Evolutionary conservation across 2,888 invertebrate genomes (phyloP), one percentile per base, ranked within the genome.

Genomic region (Agonopterix heracliana): DNA sequence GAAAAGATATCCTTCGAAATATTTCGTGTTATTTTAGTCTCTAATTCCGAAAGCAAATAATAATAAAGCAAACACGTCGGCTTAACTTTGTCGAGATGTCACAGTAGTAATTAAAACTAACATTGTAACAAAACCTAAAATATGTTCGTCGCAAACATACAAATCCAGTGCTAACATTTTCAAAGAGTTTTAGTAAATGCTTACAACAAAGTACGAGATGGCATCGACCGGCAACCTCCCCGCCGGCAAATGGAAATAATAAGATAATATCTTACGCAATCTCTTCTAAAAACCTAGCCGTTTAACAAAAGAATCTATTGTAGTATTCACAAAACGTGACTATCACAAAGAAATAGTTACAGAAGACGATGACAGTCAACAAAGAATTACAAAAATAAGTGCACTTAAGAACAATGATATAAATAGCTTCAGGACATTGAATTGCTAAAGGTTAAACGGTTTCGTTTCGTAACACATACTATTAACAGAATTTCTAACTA

Each of bases 371-470:
- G 61, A 65, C 60, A 59, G 51, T 55, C 45, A 59, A 59, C 58
- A 61, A 67, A 57, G 63, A 64, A 61, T 64, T 60, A 53, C 55
- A 64, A 57, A 55, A 61, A 64, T 64, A 61, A 64, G 58, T 65
- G 55, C 55, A 55, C 60, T 68, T 55, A 57, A 60, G 53, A 54
- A 49, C 56, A 59, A 57, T 56, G 59, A 57, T 75, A 79, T 72
- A 76, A 80, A 81, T 82, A 80, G 76, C 73, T 57, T 7, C 62
- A 66, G 67, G 72, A 74, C 67, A 75, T 74, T 67, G 59, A 64
- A 73, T 62, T 59, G 58, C 63, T 63, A 64, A 59, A 71, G 70
- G 72, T 78, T 70, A 77, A 78, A 76, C 64, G 61, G 63, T 62
- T 70, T 60, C 64, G 67, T 78, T 78, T 67, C 60, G 65, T 63